These are phyloP conservation scores for Plectropomus leopardus DNA, from an alignment of 2,113 vertebrate genomes.

Conservation along the genomic window DNA sequence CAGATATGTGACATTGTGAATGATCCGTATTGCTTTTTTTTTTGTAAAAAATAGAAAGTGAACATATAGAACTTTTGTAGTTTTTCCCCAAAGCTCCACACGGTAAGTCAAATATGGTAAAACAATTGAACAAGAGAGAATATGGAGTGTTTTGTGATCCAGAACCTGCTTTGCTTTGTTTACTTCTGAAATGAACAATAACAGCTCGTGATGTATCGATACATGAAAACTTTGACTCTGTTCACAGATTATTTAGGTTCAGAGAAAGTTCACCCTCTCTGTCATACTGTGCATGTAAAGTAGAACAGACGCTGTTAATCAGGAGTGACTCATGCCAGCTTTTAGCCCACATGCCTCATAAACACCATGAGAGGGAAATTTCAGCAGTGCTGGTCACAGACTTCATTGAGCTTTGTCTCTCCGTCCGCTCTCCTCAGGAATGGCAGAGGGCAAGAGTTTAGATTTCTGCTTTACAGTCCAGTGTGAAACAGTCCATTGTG, in stretches of 20 bases:
- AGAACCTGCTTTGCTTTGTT: no score
- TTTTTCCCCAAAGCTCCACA: no score
- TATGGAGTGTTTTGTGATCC: no score
- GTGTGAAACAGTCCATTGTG: conserved; percentile 65
- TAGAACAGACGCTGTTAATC: background rate
- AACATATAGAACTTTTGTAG: no score
- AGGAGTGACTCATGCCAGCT: background rate
- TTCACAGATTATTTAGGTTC: background rate
- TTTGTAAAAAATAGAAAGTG: no score
- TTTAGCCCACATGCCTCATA: background rate
- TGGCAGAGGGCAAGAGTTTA: conserved; percentile 32
- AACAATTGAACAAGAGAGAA: no score
- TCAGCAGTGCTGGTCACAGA: background rate
- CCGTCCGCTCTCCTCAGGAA: conserved; percentile 21
- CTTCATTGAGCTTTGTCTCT: conserved; percentile 36
- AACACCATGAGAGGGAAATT: background rate
- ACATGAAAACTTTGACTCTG: background rate
- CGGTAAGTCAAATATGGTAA: no score
- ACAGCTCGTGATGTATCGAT: background rate
- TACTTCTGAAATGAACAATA: no score
- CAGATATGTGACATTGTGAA: no score
- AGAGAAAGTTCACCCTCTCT: background rate
- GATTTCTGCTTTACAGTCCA: background rate
- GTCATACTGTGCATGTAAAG: background rate
- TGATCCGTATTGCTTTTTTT: no score